These are phyloP conservation scores for Adelges cooleyi DNA, from an alignment of 1,140 invertebrate genomes.

Conservation along the genomic window DNA sequence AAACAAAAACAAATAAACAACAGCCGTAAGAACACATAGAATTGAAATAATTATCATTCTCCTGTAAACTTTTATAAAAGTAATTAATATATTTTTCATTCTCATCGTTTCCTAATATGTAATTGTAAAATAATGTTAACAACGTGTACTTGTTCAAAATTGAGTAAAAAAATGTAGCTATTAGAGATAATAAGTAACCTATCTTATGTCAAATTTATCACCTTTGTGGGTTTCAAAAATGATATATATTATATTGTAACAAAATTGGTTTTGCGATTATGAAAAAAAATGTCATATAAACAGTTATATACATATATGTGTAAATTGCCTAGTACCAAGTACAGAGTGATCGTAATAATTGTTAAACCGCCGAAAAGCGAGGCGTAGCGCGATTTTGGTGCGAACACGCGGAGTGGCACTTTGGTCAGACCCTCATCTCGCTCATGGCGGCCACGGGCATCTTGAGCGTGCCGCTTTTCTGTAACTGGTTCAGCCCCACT, in stretches of 20 bases:
- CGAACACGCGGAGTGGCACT: background rate
- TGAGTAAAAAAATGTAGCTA: no score
- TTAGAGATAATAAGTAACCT: background rate
- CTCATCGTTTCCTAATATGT: no score
- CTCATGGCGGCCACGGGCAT: constrained; percentile 31
- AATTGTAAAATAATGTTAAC: no score
- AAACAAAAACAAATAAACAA: no score
- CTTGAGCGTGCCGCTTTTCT: constrained; percentile 26
- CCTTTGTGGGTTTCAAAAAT: background rate
- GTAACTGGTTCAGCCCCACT: background rate
- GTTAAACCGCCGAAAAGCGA: background rate
- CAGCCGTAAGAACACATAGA: no score
- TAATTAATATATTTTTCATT: no score
- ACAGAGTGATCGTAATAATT: background rate
- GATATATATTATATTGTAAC: background rate
- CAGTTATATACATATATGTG: background rate
- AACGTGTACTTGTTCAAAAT: no score
- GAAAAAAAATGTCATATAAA: background rate
- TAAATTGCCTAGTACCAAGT: background rate
- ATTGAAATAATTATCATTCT: no score
- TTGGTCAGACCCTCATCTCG: constrained; percentile 30
- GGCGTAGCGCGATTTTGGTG: background rate
- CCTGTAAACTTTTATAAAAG: no score
- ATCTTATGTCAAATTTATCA: background rate
- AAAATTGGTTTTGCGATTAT: background rate